Percentiles rank a stretch among this genome's conserved stretches.
These are phyloP conservation scores for Phylloscopus whistleri DNA, from an alignment of 2,113 vertebrate species.

Conservation along the genomic window DNA sequence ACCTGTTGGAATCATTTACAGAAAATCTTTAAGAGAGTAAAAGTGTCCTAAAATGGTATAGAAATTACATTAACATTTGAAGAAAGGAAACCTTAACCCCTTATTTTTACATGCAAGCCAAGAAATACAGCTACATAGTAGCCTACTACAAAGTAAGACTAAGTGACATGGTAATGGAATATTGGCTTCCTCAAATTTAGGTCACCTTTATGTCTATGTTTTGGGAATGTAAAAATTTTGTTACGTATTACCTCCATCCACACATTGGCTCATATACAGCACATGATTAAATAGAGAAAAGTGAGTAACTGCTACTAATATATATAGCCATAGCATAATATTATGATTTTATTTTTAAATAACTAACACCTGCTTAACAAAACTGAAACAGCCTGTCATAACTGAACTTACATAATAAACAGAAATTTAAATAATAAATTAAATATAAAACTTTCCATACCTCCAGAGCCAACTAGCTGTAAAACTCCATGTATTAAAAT, in stretches of 20 bases:
- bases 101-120: neutral
- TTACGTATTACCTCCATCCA: neutral
- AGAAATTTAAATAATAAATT: neutral
- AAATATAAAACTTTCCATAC: neutral
- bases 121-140: neutral
- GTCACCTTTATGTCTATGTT: neutral
- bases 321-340: neutral
- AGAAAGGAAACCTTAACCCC: neutral
- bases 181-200: neutral
- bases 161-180: neutral
- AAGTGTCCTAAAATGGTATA: neutral
- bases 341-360: neutral
- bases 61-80: neutral
- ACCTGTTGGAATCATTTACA: neutral
- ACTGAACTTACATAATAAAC: neutral
- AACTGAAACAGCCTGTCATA: neutral
- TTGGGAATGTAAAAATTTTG: neutral
- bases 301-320: neutral
- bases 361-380: neutral
- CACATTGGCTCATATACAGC: accelerated
- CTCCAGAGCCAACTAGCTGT: neutral
- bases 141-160: neutral
- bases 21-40: neutral
- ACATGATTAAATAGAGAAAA: neutral
- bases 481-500: neutral